Base-by-base conservation (phyloP, 2,888 invertebrate species). In the Torymus auratus region DNA sequence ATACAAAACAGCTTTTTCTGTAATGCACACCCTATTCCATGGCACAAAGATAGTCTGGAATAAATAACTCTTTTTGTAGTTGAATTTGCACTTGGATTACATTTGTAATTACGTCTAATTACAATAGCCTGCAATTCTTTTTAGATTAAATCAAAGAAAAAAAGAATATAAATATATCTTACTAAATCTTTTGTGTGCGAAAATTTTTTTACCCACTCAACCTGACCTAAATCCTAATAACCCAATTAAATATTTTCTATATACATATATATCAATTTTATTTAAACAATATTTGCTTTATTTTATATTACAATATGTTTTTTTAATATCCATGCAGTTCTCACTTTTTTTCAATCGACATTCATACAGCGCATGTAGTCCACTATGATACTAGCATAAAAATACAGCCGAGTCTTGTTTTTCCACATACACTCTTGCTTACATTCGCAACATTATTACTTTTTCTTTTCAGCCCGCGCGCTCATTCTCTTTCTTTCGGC, bases 231-330 rank as follows among this genome's bases (percentile, higher is more conserved):
- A 15, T 65, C 61, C 71, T 14, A 2, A 23, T 55, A 56, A 58
- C 23, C 1, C n/a, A 78, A 70, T 73, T 11, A 70, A 73, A 62
- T 53, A 60, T n/a, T 61, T 55, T 76, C 23, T 62, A 62, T 72
- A 58, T 78, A 81, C 64, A 75, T 78, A 83, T 77, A 82, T 81
- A 81, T 76, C 70, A 76, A 81, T 83, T 89, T 90, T 90, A 90
- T 89, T 90, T 88, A 89, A 90, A 90, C 89, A 89, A 89, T 89
- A 87, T 89, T 84, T 86, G 86, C 84, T 86, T 88, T 84, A 86
- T 88, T 86, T 88, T 89, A 89, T 88, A 87, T 89, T 90, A 90
- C 88, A 89, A 88, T 87, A 86, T 84, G 77, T 87, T 80, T 86
- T 85, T 83, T 86, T 74, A 82, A 85, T 87, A 84, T 85, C 86